These are phyloP conservation scores for Drosophila infuscata DNA, from an alignment of 2,888 invertebrate species.

Conservation along the genomic window DNA sequence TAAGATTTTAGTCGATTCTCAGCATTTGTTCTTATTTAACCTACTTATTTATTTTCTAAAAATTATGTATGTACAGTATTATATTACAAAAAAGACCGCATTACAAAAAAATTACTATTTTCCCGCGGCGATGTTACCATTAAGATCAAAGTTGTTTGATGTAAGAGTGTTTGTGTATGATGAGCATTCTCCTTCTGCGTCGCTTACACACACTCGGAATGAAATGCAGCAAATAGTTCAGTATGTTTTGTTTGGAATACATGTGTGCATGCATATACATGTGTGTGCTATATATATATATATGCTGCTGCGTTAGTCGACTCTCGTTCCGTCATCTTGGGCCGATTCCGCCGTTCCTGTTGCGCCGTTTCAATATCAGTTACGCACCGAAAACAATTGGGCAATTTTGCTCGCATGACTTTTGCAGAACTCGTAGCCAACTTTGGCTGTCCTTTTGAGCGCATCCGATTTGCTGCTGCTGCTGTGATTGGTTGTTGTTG, in stretches of 20 bases:
- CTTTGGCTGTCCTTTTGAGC: slow-evolving; percentile 92
- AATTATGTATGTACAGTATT: slow-evolving; percentile 57
- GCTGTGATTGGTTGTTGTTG: slow-evolving; percentile 38
- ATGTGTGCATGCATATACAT: slow-evolving; percentile 28
- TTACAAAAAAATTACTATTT: slow-evolving; percentile 23
- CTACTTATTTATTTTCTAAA: slow-evolving; percentile 51
- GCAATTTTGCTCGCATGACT: slow-evolving; percentile 85
- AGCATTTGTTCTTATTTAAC: slow-evolving; percentile 5
- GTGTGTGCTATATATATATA: slow-evolving; percentile 8
- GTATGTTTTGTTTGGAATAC: slow-evolving; percentile 55
- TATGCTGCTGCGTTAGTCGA: slow-evolving; percentile 22
- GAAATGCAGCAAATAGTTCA: slow-evolving; percentile 65
- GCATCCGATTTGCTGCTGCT: slow-evolving; percentile 81
- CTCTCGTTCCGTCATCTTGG: not conserved
- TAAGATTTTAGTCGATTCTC: not conserved
- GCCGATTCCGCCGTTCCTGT: slow-evolving; percentile 4
- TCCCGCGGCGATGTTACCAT: slow-evolving; percentile 3
- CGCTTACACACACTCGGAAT: slow-evolving; percentile 60
- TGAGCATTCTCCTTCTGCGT: slow-evolving; percentile 21
- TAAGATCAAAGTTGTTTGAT: slow-evolving; percentile 28
- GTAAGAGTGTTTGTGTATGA: slow-evolving; percentile 14
- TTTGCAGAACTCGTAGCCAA: slow-evolving; percentile 92
- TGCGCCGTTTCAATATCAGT: slow-evolving; percentile 64
- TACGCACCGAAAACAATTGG: slow-evolving; percentile 84
- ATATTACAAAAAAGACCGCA: slow-evolving; percentile 43